Evolutionary conservation across 2,113 vertebrate genomes (phyloP).

Genomic region (Spheniscus mendiculus): DNA sequence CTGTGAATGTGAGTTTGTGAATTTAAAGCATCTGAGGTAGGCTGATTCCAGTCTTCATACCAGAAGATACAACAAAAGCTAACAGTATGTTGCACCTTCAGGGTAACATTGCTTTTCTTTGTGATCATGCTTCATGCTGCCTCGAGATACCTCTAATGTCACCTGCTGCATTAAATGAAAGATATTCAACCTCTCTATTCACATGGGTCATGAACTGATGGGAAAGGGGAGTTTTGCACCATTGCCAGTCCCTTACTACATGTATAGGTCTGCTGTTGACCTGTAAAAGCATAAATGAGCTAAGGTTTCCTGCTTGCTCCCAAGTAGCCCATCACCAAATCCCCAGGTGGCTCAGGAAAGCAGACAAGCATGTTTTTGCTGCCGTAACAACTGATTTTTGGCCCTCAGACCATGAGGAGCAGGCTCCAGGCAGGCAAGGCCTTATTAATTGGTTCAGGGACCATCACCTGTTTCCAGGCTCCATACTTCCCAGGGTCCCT

Average conservation of each 20-base stretch:
- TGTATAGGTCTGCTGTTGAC: neutral
- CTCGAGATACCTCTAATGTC: neutral
- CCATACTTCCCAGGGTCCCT: neutral
- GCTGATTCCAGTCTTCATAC: neutral
- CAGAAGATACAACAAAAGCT: neutral
- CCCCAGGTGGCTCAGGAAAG: neutral
- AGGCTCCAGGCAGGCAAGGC: neutral
- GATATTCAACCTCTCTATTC: neutral
- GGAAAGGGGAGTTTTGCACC: neutral
- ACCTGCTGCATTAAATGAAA: neutral
- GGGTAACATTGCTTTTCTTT: neutral
- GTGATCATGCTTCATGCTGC: neutral
- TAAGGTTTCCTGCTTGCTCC: neutral
- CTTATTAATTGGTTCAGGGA: neutral
- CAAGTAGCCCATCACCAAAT: neutral
- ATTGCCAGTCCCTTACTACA: neutral
- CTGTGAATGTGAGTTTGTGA: neutral
- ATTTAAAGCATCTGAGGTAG: neutral
- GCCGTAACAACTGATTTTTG: neutral
- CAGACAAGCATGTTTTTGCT: neutral
- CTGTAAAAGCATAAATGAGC: neutral
- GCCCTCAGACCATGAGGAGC: neutral
- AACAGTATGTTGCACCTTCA: neutral
- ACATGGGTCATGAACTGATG: neutral
- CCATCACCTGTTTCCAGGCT: neutral